Base-by-base conservation (phyloP, 1,140 invertebrate genomes). In the Sarcophaga bullata region DNA sequence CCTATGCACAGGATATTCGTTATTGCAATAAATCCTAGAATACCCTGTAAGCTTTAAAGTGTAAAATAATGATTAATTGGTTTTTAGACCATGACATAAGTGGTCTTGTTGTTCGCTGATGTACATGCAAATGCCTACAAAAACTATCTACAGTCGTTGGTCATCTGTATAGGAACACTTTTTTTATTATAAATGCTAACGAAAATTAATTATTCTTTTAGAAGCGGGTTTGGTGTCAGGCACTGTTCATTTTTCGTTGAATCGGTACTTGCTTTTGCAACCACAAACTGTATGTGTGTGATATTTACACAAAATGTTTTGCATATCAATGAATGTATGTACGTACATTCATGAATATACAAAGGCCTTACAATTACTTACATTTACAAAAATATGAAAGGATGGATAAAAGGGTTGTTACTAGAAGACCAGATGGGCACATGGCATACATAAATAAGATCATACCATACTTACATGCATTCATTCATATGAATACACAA, bases 331-430 rank as follows among this genome's bases (percentile, higher is more conserved):
- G 54, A 58, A 58, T 58, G n/a, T n/a, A 58, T n/a, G n/a, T 7
- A 58, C 54, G 6, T 13, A 58, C 54, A 13, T 58, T n/a, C 54
- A n/a, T 58, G n/a, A 6, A n/a, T 58, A 13, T 4, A 58, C 54
- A 58, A 58, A 58, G 25, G 25, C 25, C 54, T 58, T 58, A 58
- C 54, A 58, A 6, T n/a, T 58, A n/a, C 13, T n/a, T 58, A n/a
- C 13, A 58, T 15, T 15, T 58, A 15, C 54, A n/a, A 58, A n/a
- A 58, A 58, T 15, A 58, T 15, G 54, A 13, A n/a, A n/a, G 25
- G 54, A 58, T 15, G 54, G 54, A 58, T 58, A n/a, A 58, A n/a
- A 58, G 54, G 54, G 54, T 58, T 58, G 54, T 58, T 58, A n/a
- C 54, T 58, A 58, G 5, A 58, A 58, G 54, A n/a, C 15, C 13